These are phyloP conservation scores for Sycophila sp. DNA, from an alignment of 1,140 invertebrate species.

Conservation along the genomic window DNA sequence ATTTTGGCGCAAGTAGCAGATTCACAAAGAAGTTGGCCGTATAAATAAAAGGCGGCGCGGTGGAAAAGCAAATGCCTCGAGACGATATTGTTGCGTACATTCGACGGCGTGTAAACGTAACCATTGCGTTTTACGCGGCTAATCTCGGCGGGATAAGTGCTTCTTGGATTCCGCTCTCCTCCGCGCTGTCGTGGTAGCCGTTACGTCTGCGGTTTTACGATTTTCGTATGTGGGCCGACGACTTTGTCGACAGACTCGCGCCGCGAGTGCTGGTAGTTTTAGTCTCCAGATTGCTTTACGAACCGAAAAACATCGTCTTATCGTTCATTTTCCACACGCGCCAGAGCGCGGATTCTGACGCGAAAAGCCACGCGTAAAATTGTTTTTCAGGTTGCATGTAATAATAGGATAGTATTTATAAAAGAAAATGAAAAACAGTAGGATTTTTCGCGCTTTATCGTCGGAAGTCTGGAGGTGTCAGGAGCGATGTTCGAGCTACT, in stretches of 20 bases:
- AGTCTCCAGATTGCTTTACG: conserved; percentile 41
- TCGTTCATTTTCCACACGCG: conserved; percentile 1
- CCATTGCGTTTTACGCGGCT: conserved; percentile 49
- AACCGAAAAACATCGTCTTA: conserved; percentile 39
- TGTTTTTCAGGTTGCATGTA: too few species aligned
- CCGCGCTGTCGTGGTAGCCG: conserved; percentile 37
- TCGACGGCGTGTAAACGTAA: conserved; percentile 43
- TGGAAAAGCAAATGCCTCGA: neutral
- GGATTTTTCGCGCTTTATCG: neutral
- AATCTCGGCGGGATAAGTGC: conserved; percentile 55
- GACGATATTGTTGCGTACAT: conserved; percentile 12
- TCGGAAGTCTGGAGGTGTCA: neutral
- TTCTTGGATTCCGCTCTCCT: conserved; percentile 45
- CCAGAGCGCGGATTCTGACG: neutral
- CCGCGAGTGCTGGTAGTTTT: conserved; percentile 31
- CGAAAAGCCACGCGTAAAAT: too few species aligned
- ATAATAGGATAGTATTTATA: too few species aligned
- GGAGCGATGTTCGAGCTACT: conserved; percentile 30
- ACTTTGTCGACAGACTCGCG: conserved; percentile 33
- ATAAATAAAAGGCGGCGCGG: neutral
- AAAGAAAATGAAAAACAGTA: too few species aligned
- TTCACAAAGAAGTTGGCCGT: conserved; percentile 12
- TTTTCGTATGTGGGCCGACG: conserved; percentile 54
- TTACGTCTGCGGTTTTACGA: conserved; percentile 56
- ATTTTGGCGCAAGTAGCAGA: too few species aligned